Conservation (phyloP, 2,113 vertebrate species). For the Mixornis gularis region DNA sequence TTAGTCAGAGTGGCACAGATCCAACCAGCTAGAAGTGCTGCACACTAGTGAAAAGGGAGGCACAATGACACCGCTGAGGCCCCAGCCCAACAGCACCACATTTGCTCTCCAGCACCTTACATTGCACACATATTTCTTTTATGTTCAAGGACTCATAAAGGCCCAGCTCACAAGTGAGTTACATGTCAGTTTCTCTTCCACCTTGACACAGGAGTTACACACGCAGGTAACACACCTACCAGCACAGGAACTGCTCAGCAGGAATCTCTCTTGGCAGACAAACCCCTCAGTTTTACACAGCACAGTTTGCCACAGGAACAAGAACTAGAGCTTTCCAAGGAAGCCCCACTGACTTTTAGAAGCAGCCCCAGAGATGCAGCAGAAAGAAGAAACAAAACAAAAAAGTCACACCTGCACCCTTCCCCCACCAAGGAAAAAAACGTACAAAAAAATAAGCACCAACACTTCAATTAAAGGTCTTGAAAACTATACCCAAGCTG, state of each 20-base stretch:
- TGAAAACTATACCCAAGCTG: neutral
- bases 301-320: neutral
- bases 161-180: neutral
- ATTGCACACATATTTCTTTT: fast-evolving
- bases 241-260: neutral
- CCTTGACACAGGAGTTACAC: neutral
- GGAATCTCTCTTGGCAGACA: neutral
- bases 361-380: neutral
- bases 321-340: neutral
- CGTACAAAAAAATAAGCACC: neutral
- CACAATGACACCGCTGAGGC: fast-evolving
- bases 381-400: neutral
- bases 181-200: neutral
- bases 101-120: neutral
- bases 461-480: neutral
- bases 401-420: fast-evolving
- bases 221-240: neutral
- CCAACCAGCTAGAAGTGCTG: neutral
- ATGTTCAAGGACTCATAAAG: neutral
- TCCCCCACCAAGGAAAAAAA: neutral
- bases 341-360: neutral
- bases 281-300: neutral
- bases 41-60: neutral
- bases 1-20: neutral
- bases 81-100: neutral